Percentiles rank a stretch among this genome's conserved stretches.
Evolutionary conservation across 2,797 vertebrate genomes (phyloP).

Genomic region (Chromobotia macracanthus): DNA sequence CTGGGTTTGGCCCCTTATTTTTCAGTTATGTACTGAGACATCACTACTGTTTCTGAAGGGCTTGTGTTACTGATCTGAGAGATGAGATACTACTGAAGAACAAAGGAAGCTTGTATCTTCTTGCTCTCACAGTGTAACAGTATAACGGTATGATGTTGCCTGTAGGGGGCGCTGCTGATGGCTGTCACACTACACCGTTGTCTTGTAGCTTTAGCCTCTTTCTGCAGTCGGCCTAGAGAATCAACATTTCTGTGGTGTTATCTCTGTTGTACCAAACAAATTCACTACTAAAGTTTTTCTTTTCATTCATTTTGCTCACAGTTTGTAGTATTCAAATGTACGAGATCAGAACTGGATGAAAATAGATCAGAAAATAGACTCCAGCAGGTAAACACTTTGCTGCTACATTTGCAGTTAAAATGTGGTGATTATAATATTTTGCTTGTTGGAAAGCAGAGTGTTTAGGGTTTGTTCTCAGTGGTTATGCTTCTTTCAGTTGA

Average conservation of each 20-base stretch:
- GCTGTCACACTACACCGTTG: neutral
- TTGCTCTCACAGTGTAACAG: neutral
- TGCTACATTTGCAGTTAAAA: no score
- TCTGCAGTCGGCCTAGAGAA: neutral
- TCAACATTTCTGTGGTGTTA: neutral
- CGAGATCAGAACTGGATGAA: neutral
- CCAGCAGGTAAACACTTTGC: neutral
- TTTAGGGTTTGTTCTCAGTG: neutral
- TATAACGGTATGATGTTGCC: neutral
- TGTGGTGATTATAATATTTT: no score
- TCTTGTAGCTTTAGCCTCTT: neutral
- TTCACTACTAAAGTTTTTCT: neutral
- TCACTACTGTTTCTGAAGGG: slow-evolving; percentile 16
- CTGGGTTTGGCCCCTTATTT: neutral
- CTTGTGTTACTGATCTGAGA: slow-evolving; percentile 5
- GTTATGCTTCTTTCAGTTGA: no score
- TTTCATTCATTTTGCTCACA: neutral
- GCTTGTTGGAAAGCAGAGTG: neutral
- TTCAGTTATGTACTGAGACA: neutral
- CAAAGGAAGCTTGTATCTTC: neutral
- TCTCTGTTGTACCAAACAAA: neutral
- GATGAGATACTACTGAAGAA: slow-evolving; percentile 43
- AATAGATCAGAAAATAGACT: no score
- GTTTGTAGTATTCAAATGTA: neutral
- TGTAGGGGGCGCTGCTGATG: neutral